A percentile compares a stretch with the other conserved stretches of the same genome.
Conservation (phyloP, 1,140 invertebrate species). For the Drosophila parvula region DNA sequence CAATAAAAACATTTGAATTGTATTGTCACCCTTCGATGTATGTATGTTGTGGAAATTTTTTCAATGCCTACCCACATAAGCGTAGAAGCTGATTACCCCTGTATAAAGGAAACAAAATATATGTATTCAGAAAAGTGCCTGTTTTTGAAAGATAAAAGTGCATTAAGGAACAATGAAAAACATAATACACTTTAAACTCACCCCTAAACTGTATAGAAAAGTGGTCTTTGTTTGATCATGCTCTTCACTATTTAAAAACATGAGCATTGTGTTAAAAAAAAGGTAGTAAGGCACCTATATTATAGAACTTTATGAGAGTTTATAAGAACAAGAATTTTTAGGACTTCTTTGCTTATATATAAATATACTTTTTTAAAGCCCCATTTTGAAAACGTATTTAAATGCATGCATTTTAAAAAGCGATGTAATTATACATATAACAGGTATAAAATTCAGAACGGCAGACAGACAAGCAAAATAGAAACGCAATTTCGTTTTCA, state of each 20-base stretch:
- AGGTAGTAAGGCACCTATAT: constrained; percentile 59
- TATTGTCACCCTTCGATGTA: constrained; percentile 72
- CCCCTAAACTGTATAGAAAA: constrained; percentile 69
- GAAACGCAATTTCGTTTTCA: too few relatives aligned
- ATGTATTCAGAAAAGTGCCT: constrained; percentile 64
- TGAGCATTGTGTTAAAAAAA: constrained; percentile 60
- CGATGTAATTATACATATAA: too few relatives aligned
- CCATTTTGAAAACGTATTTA: too few relatives aligned
- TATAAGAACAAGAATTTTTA: constrained; percentile 4
- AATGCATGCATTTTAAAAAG: too few relatives aligned
- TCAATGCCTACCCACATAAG: constrained; percentile 70
- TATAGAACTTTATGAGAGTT: constrained; percentile 50
- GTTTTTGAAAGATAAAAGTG: constrained; percentile 79
- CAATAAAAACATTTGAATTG: constrained; percentile 80
- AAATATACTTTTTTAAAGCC: neutral
- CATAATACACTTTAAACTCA: constrained; percentile 77
- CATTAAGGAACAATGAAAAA: constrained; percentile 72
- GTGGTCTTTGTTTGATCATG: constrained; percentile 75
- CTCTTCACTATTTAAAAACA: constrained; percentile 61
- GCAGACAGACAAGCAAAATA: too few relatives aligned
- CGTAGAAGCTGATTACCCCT: constrained; percentile 69
- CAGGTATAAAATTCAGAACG: too few relatives aligned
- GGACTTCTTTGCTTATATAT: neutral
- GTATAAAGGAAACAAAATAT: constrained; percentile 64
- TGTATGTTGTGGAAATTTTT: constrained; percentile 55